Base-by-base conservation (phyloP, 1,140 invertebrate genomes). In the Laodelphax striatellus region DNA sequence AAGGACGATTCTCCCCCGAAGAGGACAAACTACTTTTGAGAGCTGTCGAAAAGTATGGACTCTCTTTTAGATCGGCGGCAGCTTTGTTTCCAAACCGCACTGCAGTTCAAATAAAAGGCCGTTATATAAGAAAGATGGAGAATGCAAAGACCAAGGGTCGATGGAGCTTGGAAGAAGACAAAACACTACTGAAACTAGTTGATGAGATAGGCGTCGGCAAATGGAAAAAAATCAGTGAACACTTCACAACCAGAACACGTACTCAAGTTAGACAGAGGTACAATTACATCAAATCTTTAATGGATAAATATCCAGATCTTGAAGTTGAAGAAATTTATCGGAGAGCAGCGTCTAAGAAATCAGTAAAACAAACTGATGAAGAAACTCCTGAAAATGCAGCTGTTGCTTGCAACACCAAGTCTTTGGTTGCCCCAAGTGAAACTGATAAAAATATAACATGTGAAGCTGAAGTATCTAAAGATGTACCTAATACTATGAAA, bases 211-310 rank as follows among this genome's bases (percentile, higher is more conserved):
- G 60, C 16, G 54, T 38, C 22, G 24, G 24, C 1, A 57, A 62
- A 6, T 62, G 60, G 60, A 57, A 44, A 52, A 11, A 43, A 31
- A 57, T 62, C n/a, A 38, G 41, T 38, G 50, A 57, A 22, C 44
- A 57, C 16, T 57, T 62, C 22, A 16, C 11, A 50, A 50, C 11
- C 21, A 56, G 60, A 9, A 57, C 10, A 28, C 21, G 60, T 52
- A 62, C 44, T 14, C 60, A 62, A 42, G 17, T 56, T 4, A 41
- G 60, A 19, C 60, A 52, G 44, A 42, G 60, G 13, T 62, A 62
- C 34, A 17, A 13, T 14, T 34, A 41, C 13, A 31, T 62, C 0
- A 56, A 62, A 56, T 8, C 16, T 17, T 17, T 50, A 1, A 2
- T 50, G 2, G 46, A 50, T 10, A 10, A 50, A 50, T 16, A 17